Evolutionary conservation across 2,113 vertebrate genomes (phyloP).

Genomic region (Heloderma charlesbogerti): DNA sequence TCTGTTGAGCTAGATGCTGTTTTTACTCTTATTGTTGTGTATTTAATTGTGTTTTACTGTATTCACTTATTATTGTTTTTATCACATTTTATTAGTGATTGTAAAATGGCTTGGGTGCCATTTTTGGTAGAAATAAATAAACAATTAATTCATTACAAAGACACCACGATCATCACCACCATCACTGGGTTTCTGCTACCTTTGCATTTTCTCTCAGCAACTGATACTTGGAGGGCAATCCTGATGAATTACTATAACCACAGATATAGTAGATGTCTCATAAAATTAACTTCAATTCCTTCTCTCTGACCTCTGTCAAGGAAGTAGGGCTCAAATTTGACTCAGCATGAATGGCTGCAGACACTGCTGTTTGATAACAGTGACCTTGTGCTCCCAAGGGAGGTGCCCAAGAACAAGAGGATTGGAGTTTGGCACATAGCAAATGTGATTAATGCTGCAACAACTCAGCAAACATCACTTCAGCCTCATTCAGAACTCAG

Average conservation of each 20-base stretch:
- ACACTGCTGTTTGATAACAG: constrained; percentile 68
- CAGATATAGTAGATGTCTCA: constrained; percentile 80
- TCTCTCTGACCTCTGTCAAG: constrained; percentile 77
- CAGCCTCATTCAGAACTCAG: constrained; percentile 41
- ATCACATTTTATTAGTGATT: too few relatives aligned
- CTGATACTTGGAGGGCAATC: constrained; percentile 70
- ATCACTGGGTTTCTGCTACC: not conserved
- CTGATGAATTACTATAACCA: constrained; percentile 72
- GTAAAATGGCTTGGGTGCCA: too few relatives aligned
- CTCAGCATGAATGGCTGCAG: constrained; percentile 76
- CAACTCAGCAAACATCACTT: constrained; percentile 74
- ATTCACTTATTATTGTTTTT: too few relatives aligned
- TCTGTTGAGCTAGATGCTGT: too few relatives aligned
- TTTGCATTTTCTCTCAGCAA: constrained; percentile 61
- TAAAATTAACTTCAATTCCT: constrained; percentile 80
- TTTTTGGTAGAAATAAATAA: too few relatives aligned
- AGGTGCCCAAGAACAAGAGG: constrained; percentile 66
- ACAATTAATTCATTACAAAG: too few relatives aligned
- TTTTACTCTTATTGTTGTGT: too few relatives aligned
- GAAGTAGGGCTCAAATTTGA: constrained; percentile 72
- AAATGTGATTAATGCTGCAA: constrained; percentile 80
- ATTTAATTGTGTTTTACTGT: too few relatives aligned
- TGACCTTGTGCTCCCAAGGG: constrained; percentile 77
- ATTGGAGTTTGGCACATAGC: constrained; percentile 70
- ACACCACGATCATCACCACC: too few relatives aligned